These are phyloP conservation scores for Gobio gobio DNA, from an alignment of 2,113 vertebrate species.

Conservation along the genomic window DNA sequence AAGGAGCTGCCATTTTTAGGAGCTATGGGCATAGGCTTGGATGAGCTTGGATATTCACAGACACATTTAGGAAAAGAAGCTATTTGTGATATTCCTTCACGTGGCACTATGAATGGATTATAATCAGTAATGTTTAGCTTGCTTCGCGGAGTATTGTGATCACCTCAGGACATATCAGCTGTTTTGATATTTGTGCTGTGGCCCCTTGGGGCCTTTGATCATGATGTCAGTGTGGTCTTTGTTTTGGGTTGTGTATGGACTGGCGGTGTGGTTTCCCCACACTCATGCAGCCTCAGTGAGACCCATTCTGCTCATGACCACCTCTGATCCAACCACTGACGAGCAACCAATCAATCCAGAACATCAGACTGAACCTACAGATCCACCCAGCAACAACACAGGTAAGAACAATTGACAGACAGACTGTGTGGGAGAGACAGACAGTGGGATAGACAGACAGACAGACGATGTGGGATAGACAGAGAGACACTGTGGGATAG, in stretches of 20 bases:
- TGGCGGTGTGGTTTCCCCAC: conserved; percentile 17
- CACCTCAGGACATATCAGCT: conserved; percentile 11
- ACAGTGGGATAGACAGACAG: not conserved
- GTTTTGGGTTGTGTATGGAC: conserved; percentile 41
- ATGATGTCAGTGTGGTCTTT: conserved; percentile 42
- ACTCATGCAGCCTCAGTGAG: conserved; percentile 37
- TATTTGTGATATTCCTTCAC: not conserved
- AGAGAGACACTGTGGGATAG: not conserved
- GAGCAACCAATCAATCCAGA: conserved; percentile 5
- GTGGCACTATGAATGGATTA: not conserved
- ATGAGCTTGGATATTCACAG: not conserved
- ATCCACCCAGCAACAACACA: conserved; percentile 32
- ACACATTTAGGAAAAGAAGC: not conserved
- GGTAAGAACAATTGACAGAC: conserved; percentile 28
- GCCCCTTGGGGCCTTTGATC: conserved; percentile 23
- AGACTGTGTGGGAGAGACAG: not conserved
- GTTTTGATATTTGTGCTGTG: not conserved
- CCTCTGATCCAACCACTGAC: conserved; percentile 8
- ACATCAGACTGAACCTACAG: conserved; percentile 29
- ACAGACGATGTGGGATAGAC: no score
- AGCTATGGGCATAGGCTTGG: not conserved
- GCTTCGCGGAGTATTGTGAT: not conserved
- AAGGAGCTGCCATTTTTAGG: not conserved
- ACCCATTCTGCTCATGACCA: conserved; percentile 38
- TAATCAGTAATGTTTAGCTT: not conserved